Base-by-base conservation (phyloP, 1,140 invertebrate genomes). In the Heterodera carotae region DNA sequence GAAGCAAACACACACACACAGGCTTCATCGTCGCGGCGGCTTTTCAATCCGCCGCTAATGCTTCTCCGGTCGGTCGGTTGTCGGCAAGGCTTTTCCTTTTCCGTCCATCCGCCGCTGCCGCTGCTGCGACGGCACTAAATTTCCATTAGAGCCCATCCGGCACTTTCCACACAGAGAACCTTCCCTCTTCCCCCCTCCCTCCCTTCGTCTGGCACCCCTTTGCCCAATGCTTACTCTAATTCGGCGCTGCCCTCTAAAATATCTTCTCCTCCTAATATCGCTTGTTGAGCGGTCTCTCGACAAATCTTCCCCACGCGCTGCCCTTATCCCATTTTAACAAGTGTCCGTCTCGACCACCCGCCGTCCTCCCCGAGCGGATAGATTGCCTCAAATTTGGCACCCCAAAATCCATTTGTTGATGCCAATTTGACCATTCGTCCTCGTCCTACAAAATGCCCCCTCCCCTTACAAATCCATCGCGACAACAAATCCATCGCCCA, bases 361-460 rank as follows among this genome's bases (percentile, higher is more conserved):
- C 48, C 48, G 0, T 53, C 4, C 48, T 22, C 48, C 48, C 22
- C 48, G 12, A 0, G 15, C 48, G n/a, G 62, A 66, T 66, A 31
- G 8, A 66, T 66, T 66, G 62, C 62, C 62, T 66, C 62, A 66
- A 66, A 66, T 66, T 66, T 62, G 12, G 36, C 62, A 25, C 56
- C 22, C 4, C 27, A 36, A 7, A 33, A 15, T 22, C n/a, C 60
- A 27, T 18, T 59, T 39, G 18, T 64, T 56, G n/a, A n/a, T n/a
- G n/a, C n/a, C n/a, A n/a, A n/a, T n/a, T 25, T 29, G 36, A 62
- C 36, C 43, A 36, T 56, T 71, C 69, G n/a, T 27, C 69, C 15
- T 10, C 18, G 22, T 6, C 33, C 25, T 31, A 7, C 39, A 56
- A 34, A 71, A 56, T 39, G 33, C 27, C 34, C 48, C 22, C 5